These are phyloP conservation scores for Cerastis leucographa DNA, from an alignment of 2,888 invertebrate genomes.

Conservation along the genomic window DNA sequence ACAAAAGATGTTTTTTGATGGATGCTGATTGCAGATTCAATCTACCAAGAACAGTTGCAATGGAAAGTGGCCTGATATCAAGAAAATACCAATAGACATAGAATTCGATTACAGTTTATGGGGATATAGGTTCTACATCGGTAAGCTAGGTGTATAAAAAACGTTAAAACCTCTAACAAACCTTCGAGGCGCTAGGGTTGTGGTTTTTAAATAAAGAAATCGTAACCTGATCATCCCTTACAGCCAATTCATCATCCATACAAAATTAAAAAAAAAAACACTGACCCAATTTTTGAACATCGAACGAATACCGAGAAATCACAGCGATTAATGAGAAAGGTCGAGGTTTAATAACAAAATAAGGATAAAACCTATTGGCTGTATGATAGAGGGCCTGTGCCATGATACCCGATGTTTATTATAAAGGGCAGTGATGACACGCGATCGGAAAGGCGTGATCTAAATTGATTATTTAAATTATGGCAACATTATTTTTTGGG, in stretches of 20 bases:
- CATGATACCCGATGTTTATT: conserved; percentile 71
- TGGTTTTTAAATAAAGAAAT: neutral
- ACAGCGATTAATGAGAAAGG: conserved; percentile 61
- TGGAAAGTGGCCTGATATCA: neutral
- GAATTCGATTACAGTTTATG: too few species aligned
- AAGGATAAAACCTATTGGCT: conserved; percentile 60
- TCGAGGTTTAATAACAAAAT: conserved; percentile 57
- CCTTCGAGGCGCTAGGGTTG: neutral
- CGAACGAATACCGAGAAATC: conserved; percentile 58
- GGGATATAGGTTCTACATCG: neutral
- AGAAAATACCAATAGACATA: neutral
- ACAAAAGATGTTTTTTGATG: neutral
- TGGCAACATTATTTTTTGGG: neutral
- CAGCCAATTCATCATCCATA: conserved; percentile 31
- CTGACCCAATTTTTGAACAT: conserved; percentile 56
- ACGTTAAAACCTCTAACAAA: conserved; percentile 1
- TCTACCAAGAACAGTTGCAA: neutral
- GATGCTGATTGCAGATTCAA: neutral
- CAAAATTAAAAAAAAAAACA: conserved; percentile 34
- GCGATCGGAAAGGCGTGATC: conserved; percentile 77
- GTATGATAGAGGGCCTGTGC: conserved; percentile 54
- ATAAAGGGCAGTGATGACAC: conserved; percentile 75
- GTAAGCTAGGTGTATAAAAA: neutral
- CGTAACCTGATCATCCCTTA: conserved; percentile 36
- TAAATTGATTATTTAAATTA: conserved; percentile 72